Conservation (phyloP, 2,888 invertebrate genomes). For the Auanema freiburgensis region DNA sequence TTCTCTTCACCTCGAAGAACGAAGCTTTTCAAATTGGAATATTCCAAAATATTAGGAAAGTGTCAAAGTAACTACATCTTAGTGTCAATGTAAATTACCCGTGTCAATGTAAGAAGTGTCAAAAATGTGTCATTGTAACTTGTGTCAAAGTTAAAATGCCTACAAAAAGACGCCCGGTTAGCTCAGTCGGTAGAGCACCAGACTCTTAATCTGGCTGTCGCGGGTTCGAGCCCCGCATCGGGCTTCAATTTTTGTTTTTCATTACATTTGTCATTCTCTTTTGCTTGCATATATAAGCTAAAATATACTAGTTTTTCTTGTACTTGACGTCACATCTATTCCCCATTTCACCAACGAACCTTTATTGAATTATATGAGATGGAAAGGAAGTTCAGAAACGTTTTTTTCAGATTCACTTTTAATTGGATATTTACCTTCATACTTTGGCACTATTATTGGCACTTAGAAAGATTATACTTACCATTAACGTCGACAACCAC, state of each 20-base stretch:
- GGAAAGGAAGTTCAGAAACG: background rate
- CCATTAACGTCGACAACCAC: too few relatives aligned
- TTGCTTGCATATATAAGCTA: background rate
- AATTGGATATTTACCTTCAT: constrained; percentile 52
- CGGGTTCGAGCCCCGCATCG: constrained; percentile 58
- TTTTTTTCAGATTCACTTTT: constrained; percentile 27
- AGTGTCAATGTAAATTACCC: too few relatives aligned
- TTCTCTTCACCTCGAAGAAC: too few relatives aligned
- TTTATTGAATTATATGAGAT: background rate
- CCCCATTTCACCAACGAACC: background rate
- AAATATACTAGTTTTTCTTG: background rate
- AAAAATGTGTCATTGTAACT: too few relatives aligned
- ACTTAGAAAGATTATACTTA: constrained; percentile 31
- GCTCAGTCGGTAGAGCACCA: constrained; percentile 57
- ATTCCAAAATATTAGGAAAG: too few relatives aligned
- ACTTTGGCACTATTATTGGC: constrained; percentile 57
- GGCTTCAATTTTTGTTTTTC: background rate
- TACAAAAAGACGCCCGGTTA: background rate
- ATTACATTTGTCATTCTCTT: background rate
- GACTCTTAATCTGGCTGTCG: constrained; percentile 62
- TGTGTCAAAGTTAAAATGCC: too few relatives aligned
- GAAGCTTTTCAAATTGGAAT: too few relatives aligned
- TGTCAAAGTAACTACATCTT: too few relatives aligned
- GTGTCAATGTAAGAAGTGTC: too few relatives aligned
- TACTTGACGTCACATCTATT: background rate